phyloP scores from a whole-genome alignment of 2,113 vertebrate species.

The Enhydra lutris region DNA sequence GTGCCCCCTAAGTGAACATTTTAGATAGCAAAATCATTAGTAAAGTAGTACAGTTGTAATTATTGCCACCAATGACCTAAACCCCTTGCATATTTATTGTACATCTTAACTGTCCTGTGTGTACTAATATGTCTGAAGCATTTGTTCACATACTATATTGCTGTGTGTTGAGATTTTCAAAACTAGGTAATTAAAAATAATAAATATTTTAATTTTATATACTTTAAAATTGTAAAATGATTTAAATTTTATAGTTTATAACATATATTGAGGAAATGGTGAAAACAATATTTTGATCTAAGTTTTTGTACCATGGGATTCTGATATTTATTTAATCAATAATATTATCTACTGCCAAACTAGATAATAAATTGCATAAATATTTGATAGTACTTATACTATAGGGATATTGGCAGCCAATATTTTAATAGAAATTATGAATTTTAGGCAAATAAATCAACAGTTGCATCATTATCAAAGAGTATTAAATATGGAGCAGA shows the following conservation, averaged over 20 bases:
- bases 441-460: neutral
- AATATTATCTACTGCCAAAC: neutral
- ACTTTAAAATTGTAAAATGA: neutral
- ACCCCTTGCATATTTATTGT: neutral
- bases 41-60: neutral
- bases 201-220: neutral
- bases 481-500: neutral
- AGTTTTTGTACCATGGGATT: neutral
- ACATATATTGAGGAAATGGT: neutral
- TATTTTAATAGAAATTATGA: neutral
- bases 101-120: neutral
- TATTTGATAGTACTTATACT: neutral
- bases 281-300: neutral
- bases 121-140: neutral
- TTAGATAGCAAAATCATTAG: neutral
- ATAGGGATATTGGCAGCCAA: neutral
- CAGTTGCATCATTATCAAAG: neutral
- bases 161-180: neutral
- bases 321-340: neutral
- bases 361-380: neutral
- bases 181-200: neutral
- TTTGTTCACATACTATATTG: neutral
- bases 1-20: neutral
- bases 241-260: neutral
- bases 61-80: neutral